Percentiles rank a stretch among this genome's conserved stretches.
Evolutionary conservation across 1,140 invertebrate genomes (phyloP).

Genomic region (Aradophagus sp.): DNA sequence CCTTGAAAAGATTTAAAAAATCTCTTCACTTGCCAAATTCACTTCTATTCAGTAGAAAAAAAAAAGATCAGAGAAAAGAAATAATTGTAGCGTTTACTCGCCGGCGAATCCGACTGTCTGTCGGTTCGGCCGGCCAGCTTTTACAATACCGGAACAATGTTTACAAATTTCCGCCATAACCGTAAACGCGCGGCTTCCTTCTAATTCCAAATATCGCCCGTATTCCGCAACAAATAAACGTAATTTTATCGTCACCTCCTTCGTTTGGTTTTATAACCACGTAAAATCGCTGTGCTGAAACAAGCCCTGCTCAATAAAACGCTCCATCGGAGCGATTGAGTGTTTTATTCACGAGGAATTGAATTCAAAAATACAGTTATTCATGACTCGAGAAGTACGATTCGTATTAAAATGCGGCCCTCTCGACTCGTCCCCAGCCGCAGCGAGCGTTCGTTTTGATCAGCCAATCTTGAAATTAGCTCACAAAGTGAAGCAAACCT

Average conservation of each 20-base stretch:
- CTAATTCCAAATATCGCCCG: constrained; percentile 22
- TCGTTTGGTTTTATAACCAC: constrained; percentile 52
- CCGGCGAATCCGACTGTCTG: background rate
- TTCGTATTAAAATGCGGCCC: constrained; percentile 49
- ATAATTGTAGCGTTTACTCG: background rate
- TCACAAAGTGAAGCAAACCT: constrained; percentile 36
- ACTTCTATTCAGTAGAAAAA: no score
- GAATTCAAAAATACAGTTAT: constrained; percentile 56
- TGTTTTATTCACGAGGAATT: constrained; percentile 57
- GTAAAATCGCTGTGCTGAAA: constrained; percentile 41
- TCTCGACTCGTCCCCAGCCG: constrained; percentile 28
- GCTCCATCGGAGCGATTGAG: constrained; percentile 53
- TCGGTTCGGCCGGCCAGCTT: no score
- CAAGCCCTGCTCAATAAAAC: constrained; percentile 46
- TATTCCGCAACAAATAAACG: constrained; percentile 31
- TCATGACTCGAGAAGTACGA: constrained; percentile 41
- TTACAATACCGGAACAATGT: constrained; percentile 29
- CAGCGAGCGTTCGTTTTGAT: constrained; percentile 44
- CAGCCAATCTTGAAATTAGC: constrained; percentile 57
- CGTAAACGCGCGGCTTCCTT: constrained; percentile 18
- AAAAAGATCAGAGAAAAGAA: background rate
- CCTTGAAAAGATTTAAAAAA: constrained; percentile 15
- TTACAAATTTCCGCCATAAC: constrained; percentile 42
- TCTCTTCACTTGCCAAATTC: no score
- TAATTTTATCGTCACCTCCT: constrained; percentile 53